phyloP scores from a whole-genome alignment of 92 coral and sea anemone species.

The Virgularia gustaviana region DNA sequence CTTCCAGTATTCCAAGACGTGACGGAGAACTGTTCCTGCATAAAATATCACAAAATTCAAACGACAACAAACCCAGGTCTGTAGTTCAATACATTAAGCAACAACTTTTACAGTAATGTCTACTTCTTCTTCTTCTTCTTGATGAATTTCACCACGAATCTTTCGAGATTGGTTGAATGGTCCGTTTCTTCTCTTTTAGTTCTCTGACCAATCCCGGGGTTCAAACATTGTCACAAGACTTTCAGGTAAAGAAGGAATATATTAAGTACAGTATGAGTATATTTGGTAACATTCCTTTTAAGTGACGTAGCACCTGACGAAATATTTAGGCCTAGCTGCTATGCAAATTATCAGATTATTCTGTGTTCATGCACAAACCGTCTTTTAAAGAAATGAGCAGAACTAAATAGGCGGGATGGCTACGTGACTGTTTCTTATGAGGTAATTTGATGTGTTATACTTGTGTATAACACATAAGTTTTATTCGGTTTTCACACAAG shows the following conservation, averaged over 20 bases:
- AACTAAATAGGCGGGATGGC: no score
- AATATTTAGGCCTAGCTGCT: no score
- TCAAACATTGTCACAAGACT: slow-evolving; percentile 84
- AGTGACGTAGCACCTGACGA: no score
- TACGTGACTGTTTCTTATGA: no score
- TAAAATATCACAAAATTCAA: slow-evolving; percentile 67
- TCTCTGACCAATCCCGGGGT: slow-evolving; percentile 43
- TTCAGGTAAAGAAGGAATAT: slow-evolving; percentile 58
- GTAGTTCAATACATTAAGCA: neutral
- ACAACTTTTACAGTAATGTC: neutral
- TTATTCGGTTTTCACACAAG: no score
- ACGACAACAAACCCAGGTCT: neutral
- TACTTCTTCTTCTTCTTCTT: neutral
- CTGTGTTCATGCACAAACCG: no score
- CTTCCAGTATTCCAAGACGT: neutral
- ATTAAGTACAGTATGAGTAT: neutral
- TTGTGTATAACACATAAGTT: no score
- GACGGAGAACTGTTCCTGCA: slow-evolving; percentile 49
- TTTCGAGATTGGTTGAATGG: neutral
- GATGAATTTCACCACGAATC: neutral
- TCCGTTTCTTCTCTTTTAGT: slow-evolving; percentile 23
- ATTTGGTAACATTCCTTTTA: no score
- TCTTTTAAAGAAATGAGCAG: no score
- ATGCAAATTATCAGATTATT: no score
- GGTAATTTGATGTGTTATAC: no score